Base-by-base conservation (phyloP, 2,797 vertebrate species). In the Yasuhikotakia modesta region DNA sequence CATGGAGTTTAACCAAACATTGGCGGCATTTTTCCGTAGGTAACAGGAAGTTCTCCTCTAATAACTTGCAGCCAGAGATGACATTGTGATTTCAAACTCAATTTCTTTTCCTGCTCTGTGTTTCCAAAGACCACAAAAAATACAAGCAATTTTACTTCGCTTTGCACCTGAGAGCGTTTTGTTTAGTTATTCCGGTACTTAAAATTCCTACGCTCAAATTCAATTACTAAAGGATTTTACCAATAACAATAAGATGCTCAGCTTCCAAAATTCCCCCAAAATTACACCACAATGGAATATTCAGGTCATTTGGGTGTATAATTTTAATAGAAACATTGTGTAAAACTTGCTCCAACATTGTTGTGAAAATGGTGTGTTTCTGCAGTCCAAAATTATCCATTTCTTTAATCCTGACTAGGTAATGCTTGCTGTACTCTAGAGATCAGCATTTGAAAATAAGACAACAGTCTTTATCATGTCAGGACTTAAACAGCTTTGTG, bases 401-500 rank as follows among this genome's bases (percentile, higher is more conserved):
- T 35, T 69, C 70, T 73, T 73, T 81, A 72, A 73, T 64, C 22
- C 63, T 48, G 46, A 17, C 13, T 46, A 55, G 55, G 6, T 66
- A 46, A 57, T 52, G 66, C 77, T 50, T 65, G 61, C 24, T 19
- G 57, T 43, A 22, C 57, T 55, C 60, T 74, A 5, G 10, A 45
- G 52, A 70, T 69, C 13, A n/a, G 61, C 68, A 30, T 72, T 67
- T 45, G 46, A 73, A 52, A 66, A 63, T 53, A 66, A 72, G 52
- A 77, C 32, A 68, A 53, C 69, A n/a, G 35, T 77, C 48, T 68
- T 60, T 73, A 55, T 73, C 57, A 70, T 32, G 69, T 39, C 32
- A 19, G 22, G 21, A 72, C 17, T 67, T 66, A 48, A 66, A 76
- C 6, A 21, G 43, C 65, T 55, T 35, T 75, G 50, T 30, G 22